Evolutionary conservation across 2,888 invertebrate species (phyloP).

Genomic region (Drosophila siamana): DNA sequence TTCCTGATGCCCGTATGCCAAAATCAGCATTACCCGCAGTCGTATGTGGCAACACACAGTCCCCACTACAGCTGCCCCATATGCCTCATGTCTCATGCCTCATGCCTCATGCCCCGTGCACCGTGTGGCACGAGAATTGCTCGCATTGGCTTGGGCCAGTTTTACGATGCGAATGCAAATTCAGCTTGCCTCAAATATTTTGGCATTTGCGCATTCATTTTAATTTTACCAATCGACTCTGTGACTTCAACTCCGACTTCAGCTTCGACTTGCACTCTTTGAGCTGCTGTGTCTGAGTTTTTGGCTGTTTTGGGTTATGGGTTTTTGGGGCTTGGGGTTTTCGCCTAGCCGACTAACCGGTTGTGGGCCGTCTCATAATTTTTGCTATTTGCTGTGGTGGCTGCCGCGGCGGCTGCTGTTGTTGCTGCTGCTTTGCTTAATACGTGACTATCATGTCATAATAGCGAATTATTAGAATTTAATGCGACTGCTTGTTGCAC

Average conservation of each 20-base stretch:
- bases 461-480: constrained; percentile 82
- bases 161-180: constrained; percentile 66
- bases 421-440: constrained; percentile 58
- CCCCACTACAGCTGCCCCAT: background rate
- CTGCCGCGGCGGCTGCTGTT: constrained; percentile 34
- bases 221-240: constrained; percentile 57
- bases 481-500: constrained; percentile 61
- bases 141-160: constrained; percentile 62
- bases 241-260: background rate
- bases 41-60: constrained; percentile 38
- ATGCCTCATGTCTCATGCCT: constrained; percentile 19
- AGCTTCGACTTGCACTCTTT: constrained; percentile 1
- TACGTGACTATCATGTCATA: constrained; percentile 82
- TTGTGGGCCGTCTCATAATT: constrained; percentile 73
- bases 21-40: constrained; percentile 34
- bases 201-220: constrained; percentile 81
- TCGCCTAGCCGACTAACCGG: constrained; percentile 66
- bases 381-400: constrained; percentile 53
- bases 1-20: constrained; percentile 45
- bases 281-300: constrained; percentile 16
- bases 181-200: constrained; percentile 71
- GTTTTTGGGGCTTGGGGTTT: constrained; percentile 34
- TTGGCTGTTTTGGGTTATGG: constrained; percentile 15
- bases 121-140: constrained; percentile 48
- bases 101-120: no score